Evolutionary conservation across 2,888 invertebrate genomes (phyloP).

Genomic region (Meteorus cinctellus): DNA sequence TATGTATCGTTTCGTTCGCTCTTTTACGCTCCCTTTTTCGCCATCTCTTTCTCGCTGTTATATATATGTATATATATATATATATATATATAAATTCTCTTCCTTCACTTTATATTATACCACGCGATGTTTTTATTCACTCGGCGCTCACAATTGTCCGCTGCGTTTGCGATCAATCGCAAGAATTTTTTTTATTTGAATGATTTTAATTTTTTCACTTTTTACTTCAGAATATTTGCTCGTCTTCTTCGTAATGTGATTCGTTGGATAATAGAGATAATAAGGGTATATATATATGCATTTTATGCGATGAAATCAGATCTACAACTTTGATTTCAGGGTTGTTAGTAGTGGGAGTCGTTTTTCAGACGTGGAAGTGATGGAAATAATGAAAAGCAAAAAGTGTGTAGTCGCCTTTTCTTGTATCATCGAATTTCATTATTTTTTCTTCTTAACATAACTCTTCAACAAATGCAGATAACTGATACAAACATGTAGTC

Average conservation of each 20-base stretch:
- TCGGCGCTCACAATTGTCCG: neutral
- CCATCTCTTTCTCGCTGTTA: conserved; percentile 37
- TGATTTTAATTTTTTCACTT: neutral
- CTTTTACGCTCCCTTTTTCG: conserved; percentile 56
- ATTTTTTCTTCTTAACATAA: neutral
- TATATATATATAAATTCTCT: conserved; percentile 1
- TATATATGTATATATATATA: too few species aligned
- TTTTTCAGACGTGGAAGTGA: too few species aligned
- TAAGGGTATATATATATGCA: too few species aligned
- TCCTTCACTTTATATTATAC: conserved; percentile 20
- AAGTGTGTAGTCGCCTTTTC: too few species aligned
- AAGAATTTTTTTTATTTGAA: neutral
- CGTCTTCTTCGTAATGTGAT: neutral
- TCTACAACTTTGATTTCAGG: too few species aligned
- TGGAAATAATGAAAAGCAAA: too few species aligned
- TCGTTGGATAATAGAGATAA: too few species aligned
- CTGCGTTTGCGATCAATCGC: neutral
- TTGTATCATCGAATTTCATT: too few species aligned
- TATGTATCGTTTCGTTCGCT: conserved; percentile 16
- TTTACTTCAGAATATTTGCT: neutral
- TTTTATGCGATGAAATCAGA: too few species aligned
- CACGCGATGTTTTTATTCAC: neutral
- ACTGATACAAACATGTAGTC: neutral
- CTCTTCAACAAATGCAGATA: neutral
- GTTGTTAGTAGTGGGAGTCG: too few species aligned